These are phyloP conservation scores for Cybosia mesomella DNA, from an alignment of 2,888 invertebrate species.

Conservation along the genomic window DNA sequence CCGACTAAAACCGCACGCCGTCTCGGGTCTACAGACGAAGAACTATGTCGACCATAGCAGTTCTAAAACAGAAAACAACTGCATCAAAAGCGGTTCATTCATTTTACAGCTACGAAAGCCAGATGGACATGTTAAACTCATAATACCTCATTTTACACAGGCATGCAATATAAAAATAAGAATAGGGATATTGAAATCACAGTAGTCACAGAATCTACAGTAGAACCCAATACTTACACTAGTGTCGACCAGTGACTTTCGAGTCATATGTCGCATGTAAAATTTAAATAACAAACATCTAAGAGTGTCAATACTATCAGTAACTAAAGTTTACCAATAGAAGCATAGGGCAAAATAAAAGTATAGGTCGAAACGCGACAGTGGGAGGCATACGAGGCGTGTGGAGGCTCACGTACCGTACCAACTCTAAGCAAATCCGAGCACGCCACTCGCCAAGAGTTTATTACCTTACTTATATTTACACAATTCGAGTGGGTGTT, in stretches of 20 bases:
- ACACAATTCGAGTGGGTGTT: constrained; percentile 80
- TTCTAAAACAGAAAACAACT: no score
- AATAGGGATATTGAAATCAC: neutral
- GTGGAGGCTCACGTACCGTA: constrained; percentile 76
- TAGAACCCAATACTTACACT: no score
- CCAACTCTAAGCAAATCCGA: constrained; percentile 80
- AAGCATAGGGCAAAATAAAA: constrained; percentile 51
- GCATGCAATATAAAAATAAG: no score
- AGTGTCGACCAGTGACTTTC: neutral
- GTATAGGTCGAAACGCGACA: constrained; percentile 50
- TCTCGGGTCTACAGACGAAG: no score
- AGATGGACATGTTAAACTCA: no score
- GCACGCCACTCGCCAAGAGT: constrained; percentile 74
- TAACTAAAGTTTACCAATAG: constrained; percentile 68
- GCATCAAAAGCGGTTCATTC: no score
- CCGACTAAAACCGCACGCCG: no score
- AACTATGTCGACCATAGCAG: no score
- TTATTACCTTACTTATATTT: constrained; percentile 84
- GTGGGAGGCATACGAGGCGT: constrained; percentile 44
- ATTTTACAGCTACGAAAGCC: no score
- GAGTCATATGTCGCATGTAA: constrained; percentile 26
- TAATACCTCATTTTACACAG: no score
- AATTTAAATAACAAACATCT: constrained; percentile 58
- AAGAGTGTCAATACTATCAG: constrained; percentile 65
- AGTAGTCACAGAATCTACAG: neutral